These are phyloP conservation scores for Cetonia aurata DNA, from an alignment of 2,888 invertebrate species.

Conservation along the genomic window DNA sequence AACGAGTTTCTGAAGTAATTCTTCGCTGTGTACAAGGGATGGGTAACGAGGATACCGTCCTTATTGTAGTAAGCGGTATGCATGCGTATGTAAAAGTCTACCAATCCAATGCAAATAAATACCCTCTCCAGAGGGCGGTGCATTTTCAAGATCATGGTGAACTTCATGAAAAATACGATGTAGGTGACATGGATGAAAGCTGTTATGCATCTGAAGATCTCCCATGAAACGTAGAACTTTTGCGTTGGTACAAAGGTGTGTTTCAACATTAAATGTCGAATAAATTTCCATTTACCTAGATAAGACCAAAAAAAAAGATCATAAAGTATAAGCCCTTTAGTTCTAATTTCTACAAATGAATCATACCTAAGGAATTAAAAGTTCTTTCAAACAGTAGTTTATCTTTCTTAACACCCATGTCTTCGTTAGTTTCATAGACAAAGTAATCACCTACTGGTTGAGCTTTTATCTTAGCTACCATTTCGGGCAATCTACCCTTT, in stretches of 20 bases:
- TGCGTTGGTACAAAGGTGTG: slow-evolving; percentile 44
- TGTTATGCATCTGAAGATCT: slow-evolving; percentile 37
- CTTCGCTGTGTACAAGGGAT: slow-evolving; percentile 41
- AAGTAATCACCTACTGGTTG: slow-evolving; percentile 47
- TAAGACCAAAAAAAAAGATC: not conserved
- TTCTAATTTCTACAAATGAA: not conserved
- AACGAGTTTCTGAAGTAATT: slow-evolving; percentile 66
- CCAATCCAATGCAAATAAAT: slow-evolving; percentile 18
- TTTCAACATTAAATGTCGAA: slow-evolving; percentile 41
- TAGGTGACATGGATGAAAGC: slow-evolving; percentile 28
- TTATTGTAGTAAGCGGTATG: slow-evolving; percentile 43
- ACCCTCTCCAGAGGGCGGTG: slow-evolving; percentile 17
- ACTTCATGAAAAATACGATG: slow-evolving; percentile 30
- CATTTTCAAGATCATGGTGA: slow-evolving; percentile 1
- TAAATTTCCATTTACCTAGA: slow-evolving; percentile 42
- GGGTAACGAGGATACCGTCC: slow-evolving; percentile 40
- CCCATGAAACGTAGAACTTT: slow-evolving; percentile 45
- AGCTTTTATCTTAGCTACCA: slow-evolving; percentile 42
- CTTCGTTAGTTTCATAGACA: slow-evolving; percentile 46
- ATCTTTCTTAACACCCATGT: slow-evolving; percentile 40
- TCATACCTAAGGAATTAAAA: slow-evolving; percentile 44
- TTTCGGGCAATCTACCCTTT: slow-evolving; percentile 45
- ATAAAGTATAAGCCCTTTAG: not conserved
- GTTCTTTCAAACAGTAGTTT: slow-evolving; percentile 31
- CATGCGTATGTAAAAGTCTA: slow-evolving; percentile 41